phyloP scores from a whole-genome alignment of 1,140 invertebrate genomes.

The Oscheius sp. region DNA sequence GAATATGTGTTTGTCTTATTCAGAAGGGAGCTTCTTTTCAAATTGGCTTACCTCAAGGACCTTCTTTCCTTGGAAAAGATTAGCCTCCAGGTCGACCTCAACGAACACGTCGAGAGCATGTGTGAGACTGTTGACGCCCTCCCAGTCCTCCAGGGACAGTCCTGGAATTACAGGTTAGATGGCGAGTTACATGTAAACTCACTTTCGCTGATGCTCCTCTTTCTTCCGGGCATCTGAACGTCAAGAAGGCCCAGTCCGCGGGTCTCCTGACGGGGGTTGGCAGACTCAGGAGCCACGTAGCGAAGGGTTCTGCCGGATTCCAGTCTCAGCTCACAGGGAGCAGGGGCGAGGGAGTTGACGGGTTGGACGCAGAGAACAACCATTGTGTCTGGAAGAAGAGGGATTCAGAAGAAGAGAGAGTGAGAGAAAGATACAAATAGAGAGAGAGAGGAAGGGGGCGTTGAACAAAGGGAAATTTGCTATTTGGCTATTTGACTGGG shows the following conservation, averaged over 20 bases:
- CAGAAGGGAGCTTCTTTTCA: not conserved
- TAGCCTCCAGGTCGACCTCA: slow-evolving; percentile 52
- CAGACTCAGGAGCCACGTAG: slow-evolving; percentile 48
- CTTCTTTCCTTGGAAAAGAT: slow-evolving; percentile 51
- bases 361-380: slow-evolving; percentile 6
- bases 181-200: slow-evolving; percentile 2
- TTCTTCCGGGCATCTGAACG: slow-evolving; percentile 1
- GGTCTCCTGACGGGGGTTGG: slow-evolving; percentile 29
- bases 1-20: no score
- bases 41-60: slow-evolving; percentile 46
- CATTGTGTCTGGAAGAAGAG: slow-evolving; percentile 18
- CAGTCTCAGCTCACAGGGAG: slow-evolving; percentile 46
- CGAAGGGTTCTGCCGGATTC: slow-evolving; percentile 45
- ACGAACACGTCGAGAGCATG: slow-evolving; percentile 49
- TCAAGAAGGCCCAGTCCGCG: slow-evolving; percentile 1
- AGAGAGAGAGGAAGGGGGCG: no score
- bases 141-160: slow-evolving; percentile 45
- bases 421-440: no score
- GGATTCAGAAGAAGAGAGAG: no score
- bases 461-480: no score
- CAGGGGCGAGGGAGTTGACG: slow-evolving; percentile 6
- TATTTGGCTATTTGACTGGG: no score
- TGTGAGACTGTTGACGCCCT: slow-evolving; percentile 55
- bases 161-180: slow-evolving; percentile 6
- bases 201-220: slow-evolving; percentile 1